phyloP scores from a whole-genome alignment of 2,113 vertebrate species.

The Thryonomys swinderianus region DNA sequence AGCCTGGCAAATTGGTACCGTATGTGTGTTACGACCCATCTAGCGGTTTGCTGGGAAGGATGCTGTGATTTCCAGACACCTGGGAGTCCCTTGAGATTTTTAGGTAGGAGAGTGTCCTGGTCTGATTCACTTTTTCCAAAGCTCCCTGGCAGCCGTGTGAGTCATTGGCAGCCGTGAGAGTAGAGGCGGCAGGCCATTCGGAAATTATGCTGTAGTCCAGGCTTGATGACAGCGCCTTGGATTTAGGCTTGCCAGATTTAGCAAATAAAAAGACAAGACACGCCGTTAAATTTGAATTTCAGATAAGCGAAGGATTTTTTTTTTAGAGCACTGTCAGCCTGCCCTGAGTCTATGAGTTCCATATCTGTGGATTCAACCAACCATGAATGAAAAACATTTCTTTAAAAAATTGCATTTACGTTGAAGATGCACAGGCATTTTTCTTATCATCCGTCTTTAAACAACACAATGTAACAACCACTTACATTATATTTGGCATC shows the following conservation, averaged over 20 bases:
- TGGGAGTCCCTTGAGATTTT: not conserved
- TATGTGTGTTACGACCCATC: not conserved
- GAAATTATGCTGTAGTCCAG: not conserved
- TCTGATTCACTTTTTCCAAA: not conserved
- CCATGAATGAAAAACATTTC: not conserved
- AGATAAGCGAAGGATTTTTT: not conserved
- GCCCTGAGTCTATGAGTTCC: not conserved
- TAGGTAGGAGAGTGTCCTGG: not conserved
- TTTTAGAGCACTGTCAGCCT: not conserved
- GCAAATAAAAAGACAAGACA: not conserved
- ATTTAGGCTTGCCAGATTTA: not conserved
- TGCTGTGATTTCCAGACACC: not conserved
- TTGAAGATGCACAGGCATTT: not conserved
- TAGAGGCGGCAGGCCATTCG: not conserved
- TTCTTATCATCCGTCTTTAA: too few relatives aligned
- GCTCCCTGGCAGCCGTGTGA: not conserved
- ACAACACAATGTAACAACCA: not conserved
- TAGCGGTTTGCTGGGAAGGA: not conserved
- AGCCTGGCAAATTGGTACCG: not conserved
- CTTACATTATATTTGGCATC: not conserved
- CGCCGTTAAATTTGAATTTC: conserved; percentile 32
- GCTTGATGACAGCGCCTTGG: not conserved
- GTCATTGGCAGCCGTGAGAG: not conserved
- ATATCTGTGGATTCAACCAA: not conserved
- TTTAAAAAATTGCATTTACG: not conserved